A percentile compares a stretch with the other conserved stretches of the same genome.
phyloP scores from a whole-genome alignment of 2,797 vertebrate species.

The Hydrophis major region DNA sequence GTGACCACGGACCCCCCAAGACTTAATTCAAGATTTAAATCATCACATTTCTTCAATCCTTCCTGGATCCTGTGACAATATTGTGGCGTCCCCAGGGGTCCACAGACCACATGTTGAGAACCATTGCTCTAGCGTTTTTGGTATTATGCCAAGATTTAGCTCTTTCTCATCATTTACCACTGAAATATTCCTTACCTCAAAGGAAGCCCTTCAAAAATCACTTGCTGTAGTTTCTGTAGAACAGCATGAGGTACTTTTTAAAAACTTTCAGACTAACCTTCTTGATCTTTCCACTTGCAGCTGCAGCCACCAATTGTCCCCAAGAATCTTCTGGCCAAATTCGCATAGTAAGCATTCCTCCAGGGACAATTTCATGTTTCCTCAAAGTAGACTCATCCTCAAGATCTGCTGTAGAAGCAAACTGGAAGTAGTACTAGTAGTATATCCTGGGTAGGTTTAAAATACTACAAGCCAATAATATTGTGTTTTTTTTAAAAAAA shows the following conservation, averaged over 20 bases:
- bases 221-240: not conserved
- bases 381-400: slow-evolving; percentile 58
- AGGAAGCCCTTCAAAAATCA: not conserved
- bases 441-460: not conserved
- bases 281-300: slow-evolving; percentile 58
- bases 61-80: too few relatives aligned
- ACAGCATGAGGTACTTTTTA: not conserved
- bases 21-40: too few relatives aligned
- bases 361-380: slow-evolving; percentile 61
- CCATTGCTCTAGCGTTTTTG: not conserved
- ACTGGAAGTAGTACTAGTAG: slow-evolving; percentile 7
- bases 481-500: not conserved
- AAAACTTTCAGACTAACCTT: slow-evolving; percentile 55
- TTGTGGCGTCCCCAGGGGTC: too few relatives aligned
- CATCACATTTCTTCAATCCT: too few relatives aligned
- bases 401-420: slow-evolving; percentile 60
- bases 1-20: too few relatives aligned
- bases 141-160: too few relatives aligned
- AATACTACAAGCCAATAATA: not conserved
- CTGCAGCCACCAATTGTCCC: slow-evolving; percentile 63
- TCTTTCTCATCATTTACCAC: not conserved
- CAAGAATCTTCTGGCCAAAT: slow-evolving; percentile 72
- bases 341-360: slow-evolving; percentile 57
- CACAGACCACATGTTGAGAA: not conserved
- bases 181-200: not conserved